Conservation (phyloP, 2,888 invertebrate genomes). For the Habroteleia sp. region DNA sequence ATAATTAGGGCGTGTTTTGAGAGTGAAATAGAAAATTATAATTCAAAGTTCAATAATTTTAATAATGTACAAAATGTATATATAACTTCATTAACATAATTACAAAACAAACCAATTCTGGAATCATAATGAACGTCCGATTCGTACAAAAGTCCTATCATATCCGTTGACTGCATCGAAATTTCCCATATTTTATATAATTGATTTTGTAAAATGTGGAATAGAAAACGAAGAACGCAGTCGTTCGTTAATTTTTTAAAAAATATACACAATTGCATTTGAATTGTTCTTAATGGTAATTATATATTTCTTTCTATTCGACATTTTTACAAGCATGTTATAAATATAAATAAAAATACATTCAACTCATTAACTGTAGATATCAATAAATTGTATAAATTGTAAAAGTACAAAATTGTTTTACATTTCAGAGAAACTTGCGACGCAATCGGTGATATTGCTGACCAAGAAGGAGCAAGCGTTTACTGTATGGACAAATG, state of each 20-base stretch:
- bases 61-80: conserved; percentile 46
- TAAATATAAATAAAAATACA: conserved; percentile 10
- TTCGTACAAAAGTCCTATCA: no score
- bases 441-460: conserved; percentile 89
- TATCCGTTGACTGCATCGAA: conserved; percentile 20
- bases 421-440: conserved; percentile 86
- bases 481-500: conserved; percentile 93
- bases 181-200: conserved; percentile 8
- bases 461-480: conserved; percentile 88
- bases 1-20: not conserved
- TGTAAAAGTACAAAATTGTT: conserved; percentile 9
- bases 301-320: conserved; percentile 7
- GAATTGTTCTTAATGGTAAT: not conserved
- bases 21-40: not conserved
- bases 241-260: conserved; percentile 2
- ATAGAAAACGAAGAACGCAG: no score
- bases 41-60: conserved; percentile 19
- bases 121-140: no score
- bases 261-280: conserved; percentile 4
- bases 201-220: conserved; percentile 1
- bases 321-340: conserved; percentile 2
- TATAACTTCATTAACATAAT: conserved; percentile 36
- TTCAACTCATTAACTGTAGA: not conserved
- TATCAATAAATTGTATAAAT: conserved; percentile 1
- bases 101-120: conserved; percentile 29